Evolutionary conservation across 2,888 invertebrate genomes (phyloP), one percentile per base, ranked within the genome.

Genomic region (Drosophila putrida): DNA sequence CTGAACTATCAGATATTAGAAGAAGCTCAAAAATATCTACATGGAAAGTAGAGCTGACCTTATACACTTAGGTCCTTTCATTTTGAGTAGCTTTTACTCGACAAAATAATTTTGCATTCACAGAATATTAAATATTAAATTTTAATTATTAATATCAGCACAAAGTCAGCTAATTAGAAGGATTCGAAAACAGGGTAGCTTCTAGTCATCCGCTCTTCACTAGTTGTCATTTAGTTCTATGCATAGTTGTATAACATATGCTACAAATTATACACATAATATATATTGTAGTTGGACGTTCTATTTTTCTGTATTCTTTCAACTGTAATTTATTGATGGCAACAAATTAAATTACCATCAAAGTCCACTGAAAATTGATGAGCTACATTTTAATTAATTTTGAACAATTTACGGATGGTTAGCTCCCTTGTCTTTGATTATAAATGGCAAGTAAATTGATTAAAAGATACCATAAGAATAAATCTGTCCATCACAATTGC

Each of bases 341-440:
- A 28, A 71, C 73, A 80, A 76, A 86, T 86, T 68, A 63, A 54
- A 70, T 72, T 58, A 60, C 36, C 71, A 65, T 77, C 67, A 80
- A 67, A 70, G 57, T 69, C 62, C 33, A 65, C 66, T 62, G 68
- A 41, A 28, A 62, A 49, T 71, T 64, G 65, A 82, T 65, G 70
- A 44, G 39, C 46, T 44, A 46, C 43, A 63, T 65, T 49, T 49
- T 46, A 55, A 78, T 66, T 66, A 31, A 66, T 49, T 53, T 35
- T 39, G 57, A 74, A 61, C 47, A 54, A 57, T 57, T 66, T 50
- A 46, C 58, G 60, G 38, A 50, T 60, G 39, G 46, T 54, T 53
- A 41, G 47, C 20, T 25, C 35, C 35, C 44, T 47, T 47, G 39
- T 46, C 43, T 39, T 13, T 36, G 25, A 51, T 25, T 66, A 49